Conservation (phyloP, 2,797 vertebrate species). For the Myripristis murdjan region DNA sequence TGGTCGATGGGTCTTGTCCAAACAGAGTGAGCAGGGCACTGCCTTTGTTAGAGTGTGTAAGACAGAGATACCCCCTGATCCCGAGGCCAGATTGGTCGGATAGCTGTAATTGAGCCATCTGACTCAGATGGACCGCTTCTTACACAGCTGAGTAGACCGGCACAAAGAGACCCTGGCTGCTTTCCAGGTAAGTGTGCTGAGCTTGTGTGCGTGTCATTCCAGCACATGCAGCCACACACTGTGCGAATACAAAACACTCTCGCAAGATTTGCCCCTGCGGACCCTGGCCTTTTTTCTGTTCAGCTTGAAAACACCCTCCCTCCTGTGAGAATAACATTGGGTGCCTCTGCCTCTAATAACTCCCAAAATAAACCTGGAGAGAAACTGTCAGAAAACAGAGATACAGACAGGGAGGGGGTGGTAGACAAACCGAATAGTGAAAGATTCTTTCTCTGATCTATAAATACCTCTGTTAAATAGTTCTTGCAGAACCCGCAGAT, state of each 20-base stretch:
- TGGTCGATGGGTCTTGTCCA: slow-evolving; percentile 51
- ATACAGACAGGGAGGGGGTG: slow-evolving; percentile 11
- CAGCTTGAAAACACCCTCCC: neutral
- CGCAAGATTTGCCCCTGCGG: slow-evolving; percentile 37
- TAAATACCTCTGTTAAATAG: slow-evolving; percentile 67
- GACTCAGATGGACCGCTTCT: slow-evolving; percentile 62
- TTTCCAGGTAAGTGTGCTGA: slow-evolving; percentile 68
- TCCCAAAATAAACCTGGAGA: slow-evolving; percentile 35
- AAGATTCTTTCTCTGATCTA: slow-evolving; percentile 53
- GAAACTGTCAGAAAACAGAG: slow-evolving; percentile 17
- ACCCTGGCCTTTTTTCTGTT: slow-evolving; percentile 26
- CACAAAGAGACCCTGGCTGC: slow-evolving; percentile 74
- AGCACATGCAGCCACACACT: slow-evolving; percentile 51
- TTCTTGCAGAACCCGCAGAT: slow-evolving; percentile 58
- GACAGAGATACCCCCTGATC: slow-evolving; percentile 56
- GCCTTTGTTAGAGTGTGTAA: slow-evolving; percentile 49
- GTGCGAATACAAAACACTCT: slow-evolving; percentile 60
- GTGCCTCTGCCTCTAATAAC: slow-evolving; percentile 11
- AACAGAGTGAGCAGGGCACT: slow-evolving; percentile 43
- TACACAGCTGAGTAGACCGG: slow-evolving; percentile 68
- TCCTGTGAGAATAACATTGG: neutral
- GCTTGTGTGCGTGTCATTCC: slow-evolving; percentile 40
- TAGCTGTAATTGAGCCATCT: slow-evolving; percentile 72
- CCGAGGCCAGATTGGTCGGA: slow-evolving; percentile 31
- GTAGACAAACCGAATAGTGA: slow-evolving; percentile 28